Evolutionary conservation across 2,797 vertebrate species (phyloP).

Genomic region (Steatocranus sp.): DNA sequence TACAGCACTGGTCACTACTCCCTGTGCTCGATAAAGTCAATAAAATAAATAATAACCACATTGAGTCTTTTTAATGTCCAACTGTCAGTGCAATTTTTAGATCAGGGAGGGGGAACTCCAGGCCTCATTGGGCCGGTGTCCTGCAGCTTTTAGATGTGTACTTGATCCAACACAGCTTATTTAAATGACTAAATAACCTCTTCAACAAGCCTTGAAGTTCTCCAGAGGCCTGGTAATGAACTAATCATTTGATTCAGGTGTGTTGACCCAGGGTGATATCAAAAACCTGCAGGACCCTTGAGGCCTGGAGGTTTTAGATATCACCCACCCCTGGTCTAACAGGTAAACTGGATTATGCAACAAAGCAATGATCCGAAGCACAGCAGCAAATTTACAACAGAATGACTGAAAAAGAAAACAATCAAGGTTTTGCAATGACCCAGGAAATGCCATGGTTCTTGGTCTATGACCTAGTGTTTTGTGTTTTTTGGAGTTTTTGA

Average conservation of each 20-base stretch:
- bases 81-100: background rate
- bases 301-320: background rate
- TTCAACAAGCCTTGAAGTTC: background rate
- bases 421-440: background rate
- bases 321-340: background rate
- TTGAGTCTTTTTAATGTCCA: background rate
- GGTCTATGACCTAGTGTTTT: background rate
- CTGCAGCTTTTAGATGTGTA: too few species aligned
- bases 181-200: background rate
- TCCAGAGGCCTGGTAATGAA: background rate
- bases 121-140: too few species aligned
- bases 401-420: background rate
- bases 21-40: rapidly evolving
- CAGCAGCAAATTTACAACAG: background rate
- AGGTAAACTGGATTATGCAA: background rate
- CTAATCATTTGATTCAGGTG: background rate
- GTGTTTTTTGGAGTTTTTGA: background rate
- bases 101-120: background rate
- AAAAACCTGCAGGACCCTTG: background rate
- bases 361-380: background rate
- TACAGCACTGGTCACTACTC: background rate
- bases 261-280: background rate
- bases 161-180: background rate
- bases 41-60: background rate
- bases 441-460: background rate